Evolutionary conservation across 2,888 invertebrate species (phyloP).

Genomic region (Spisula solida): DNA sequence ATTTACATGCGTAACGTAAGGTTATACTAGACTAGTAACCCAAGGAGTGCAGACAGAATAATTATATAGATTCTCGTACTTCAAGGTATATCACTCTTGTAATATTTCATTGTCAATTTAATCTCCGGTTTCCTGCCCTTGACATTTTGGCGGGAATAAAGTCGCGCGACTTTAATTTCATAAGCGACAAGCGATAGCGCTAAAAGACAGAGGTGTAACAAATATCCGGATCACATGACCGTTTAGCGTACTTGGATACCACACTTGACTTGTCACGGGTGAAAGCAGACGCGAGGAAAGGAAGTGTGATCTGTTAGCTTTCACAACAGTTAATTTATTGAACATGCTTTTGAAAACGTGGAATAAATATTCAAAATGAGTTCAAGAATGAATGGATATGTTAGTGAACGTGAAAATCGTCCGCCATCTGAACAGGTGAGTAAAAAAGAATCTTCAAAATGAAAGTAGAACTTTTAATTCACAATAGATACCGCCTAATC

Average conservation of each 20-base stretch:
- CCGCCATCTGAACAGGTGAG: constrained; percentile 75
- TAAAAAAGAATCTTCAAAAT: constrained; percentile 28
- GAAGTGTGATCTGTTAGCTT: constrained; percentile 33
- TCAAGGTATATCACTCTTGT: not conserved
- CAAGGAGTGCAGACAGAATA: too few relatives aligned
- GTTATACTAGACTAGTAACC: too few relatives aligned
- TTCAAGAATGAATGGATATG: constrained; percentile 74
- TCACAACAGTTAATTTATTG: constrained; percentile 14
- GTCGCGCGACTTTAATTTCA: constrained; percentile 28
- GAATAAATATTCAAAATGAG: constrained; percentile 65
- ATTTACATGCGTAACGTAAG: too few relatives aligned
- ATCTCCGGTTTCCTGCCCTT: not conserved
- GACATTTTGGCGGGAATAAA: constrained; percentile 40
- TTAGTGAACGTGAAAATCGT: constrained; percentile 65
- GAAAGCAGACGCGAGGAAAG: constrained; percentile 56
- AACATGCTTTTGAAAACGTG: constrained; percentile 49
- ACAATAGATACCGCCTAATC: too few relatives aligned
- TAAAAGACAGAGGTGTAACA: constrained; percentile 44
- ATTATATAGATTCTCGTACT: too few relatives aligned
- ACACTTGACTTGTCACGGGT: constrained; percentile 67
- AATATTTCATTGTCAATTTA: not conserved
- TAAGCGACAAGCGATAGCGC: constrained; percentile 17
- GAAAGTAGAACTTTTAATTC: constrained; percentile 54
- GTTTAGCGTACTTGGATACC: constrained; percentile 70
- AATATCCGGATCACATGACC: constrained; percentile 66